These are phyloP conservation scores for Chrysochloris asiatica DNA, from an alignment of 2,113 vertebrate genomes.

Conservation along the genomic window DNA sequence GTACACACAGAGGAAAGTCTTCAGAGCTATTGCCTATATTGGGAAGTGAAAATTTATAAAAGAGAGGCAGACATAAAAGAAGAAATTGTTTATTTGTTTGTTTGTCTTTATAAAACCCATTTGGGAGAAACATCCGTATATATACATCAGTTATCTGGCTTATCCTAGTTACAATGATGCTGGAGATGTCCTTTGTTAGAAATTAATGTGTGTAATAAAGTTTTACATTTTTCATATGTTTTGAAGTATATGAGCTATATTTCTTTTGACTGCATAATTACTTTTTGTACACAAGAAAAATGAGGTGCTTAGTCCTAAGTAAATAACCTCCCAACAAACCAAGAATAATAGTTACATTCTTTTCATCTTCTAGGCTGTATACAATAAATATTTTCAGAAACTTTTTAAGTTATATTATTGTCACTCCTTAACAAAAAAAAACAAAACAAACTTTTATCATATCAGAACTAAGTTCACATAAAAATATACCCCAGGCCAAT, in stretches of 20 bases:
- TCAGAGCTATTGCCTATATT: conserved; percentile 62
- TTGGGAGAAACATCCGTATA: conserved; percentile 85
- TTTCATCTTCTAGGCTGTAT: conserved; percentile 83
- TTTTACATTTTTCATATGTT: conserved; percentile 92
- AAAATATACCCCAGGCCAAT: conserved; percentile 32
- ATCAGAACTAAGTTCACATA: conserved; percentile 61
- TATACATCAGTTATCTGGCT: conserved; percentile 87
- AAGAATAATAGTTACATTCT: conserved; percentile 85
- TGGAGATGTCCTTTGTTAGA: conserved; percentile 87
- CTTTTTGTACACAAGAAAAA: conserved; percentile 90
- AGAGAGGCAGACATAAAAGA: conserved; percentile 80
- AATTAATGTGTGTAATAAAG: conserved; percentile 91
- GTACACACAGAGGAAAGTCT: neutral
- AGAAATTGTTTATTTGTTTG: conserved; percentile 90
- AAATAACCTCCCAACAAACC: conserved; percentile 89
- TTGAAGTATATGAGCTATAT: conserved; percentile 89
- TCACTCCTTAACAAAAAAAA: conserved; percentile 61
- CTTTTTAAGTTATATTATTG: conserved; percentile 77
- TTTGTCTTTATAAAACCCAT: conserved; percentile 88
- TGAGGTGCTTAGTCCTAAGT: conserved; percentile 88
- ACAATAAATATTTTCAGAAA: conserved; percentile 86
- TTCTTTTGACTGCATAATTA: conserved; percentile 91
- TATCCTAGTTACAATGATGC: conserved; percentile 84
- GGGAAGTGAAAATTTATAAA: conserved; percentile 84
- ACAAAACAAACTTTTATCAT: conserved; percentile 37